phyloP scores from a whole-genome alignment of 2,797 vertebrate genomes.

The Lutjanus campechanus region DNA sequence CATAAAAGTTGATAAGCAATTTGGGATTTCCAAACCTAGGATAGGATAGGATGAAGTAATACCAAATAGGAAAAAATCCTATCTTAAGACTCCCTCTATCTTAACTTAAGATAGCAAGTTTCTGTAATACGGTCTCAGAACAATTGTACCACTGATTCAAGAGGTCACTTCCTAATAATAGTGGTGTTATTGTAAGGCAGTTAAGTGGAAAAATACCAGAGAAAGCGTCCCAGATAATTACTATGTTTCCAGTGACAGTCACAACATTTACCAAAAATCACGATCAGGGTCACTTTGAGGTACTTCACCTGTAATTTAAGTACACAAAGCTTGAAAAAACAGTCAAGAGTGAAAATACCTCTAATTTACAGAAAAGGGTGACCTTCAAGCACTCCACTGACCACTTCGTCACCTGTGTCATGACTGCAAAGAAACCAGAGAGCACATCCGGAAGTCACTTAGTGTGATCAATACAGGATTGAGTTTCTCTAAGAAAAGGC shows the following conservation, averaged over 20 bases:
- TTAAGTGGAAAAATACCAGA: conserved; percentile 12
- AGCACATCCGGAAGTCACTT: conserved; percentile 38
- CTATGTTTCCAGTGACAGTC: conserved; percentile 3
- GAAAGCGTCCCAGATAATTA: conserved; percentile 3
- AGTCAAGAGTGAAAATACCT: background rate
- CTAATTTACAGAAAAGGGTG: conserved; percentile 14
- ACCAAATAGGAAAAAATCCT: too few species aligned
- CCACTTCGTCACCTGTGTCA: conserved; percentile 32
- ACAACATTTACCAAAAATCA: conserved; percentile 19
- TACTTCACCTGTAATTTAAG: conserved; percentile 18
- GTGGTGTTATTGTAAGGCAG: conserved; percentile 6
- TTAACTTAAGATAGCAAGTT: too few species aligned
- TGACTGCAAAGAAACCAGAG: conserved; percentile 52
- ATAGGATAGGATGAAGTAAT: too few species aligned
- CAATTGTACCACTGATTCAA: conserved; percentile 6
- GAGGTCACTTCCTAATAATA: background rate
- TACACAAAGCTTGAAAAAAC: background rate
- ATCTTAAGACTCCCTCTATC: too few species aligned
- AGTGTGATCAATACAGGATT: conserved; percentile 54
- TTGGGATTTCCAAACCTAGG: too few species aligned
- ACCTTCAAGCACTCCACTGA: conserved; percentile 39
- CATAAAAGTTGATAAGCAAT: too few species aligned
- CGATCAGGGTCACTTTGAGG: background rate
- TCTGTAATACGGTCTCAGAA: background rate
- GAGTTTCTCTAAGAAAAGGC: conserved; percentile 45